Percentiles rank a stretch among this genome's conserved stretches.
Evolutionary conservation across 2,113 vertebrate species (phyloP).

Genomic region (Stictonetta naevosa): DNA sequence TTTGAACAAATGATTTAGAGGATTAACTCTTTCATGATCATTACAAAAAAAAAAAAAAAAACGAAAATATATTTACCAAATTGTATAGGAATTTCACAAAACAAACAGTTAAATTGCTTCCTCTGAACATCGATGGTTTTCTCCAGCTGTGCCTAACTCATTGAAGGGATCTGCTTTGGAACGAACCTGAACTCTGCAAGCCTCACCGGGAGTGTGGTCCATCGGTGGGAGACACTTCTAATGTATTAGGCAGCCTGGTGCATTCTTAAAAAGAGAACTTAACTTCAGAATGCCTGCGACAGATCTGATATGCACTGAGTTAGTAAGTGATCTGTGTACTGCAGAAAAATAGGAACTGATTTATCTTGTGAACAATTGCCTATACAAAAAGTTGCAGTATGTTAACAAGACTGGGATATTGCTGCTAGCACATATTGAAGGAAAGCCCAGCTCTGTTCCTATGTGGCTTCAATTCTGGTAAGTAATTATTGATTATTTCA

Average conservation of each 20-base stretch:
- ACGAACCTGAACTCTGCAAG: neutral
- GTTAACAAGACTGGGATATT: neutral
- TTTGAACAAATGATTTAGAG: neutral
- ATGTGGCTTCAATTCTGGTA: neutral
- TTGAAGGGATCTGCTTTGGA: neutral
- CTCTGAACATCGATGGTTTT: neutral
- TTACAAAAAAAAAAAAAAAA: neutral
- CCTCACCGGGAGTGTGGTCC: neutral
- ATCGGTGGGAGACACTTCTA: neutral
- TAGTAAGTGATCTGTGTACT: neutral
- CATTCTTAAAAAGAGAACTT: neutral
- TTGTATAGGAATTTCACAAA: neutral
- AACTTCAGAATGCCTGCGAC: neutral
- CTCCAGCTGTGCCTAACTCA: neutral
- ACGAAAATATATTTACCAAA: neutral
- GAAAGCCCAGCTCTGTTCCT: neutral
- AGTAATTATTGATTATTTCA: constrained; percentile 20
- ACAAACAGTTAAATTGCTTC: neutral
- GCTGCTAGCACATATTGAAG: neutral
- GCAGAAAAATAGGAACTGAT: neutral
- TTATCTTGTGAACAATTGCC: neutral
- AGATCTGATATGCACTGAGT: neutral
- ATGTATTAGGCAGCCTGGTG: neutral
- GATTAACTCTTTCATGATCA: neutral
- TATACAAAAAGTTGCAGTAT: neutral